Percentiles rank a stretch among this genome's conserved stretches.
Evolutionary conservation across 2,797 vertebrate genomes (phyloP).

Genomic region (Anguilla obscura): DNA sequence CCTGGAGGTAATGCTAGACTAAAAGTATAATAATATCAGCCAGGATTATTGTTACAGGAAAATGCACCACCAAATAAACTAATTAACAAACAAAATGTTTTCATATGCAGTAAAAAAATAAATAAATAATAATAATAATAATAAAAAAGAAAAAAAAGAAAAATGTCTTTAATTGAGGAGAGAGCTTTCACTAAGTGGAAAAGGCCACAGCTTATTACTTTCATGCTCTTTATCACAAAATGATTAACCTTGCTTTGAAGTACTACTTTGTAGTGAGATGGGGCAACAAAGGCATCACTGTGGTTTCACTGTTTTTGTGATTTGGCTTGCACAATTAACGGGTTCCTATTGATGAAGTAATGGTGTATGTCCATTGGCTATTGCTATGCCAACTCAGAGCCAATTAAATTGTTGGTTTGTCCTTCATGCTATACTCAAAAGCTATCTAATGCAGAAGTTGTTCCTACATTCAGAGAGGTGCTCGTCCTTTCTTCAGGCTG

Average conservation of each 20-base stretch:
- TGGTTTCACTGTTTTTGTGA: background rate
- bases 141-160: background rate
- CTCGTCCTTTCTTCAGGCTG: background rate
- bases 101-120: background rate
- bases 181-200: background rate
- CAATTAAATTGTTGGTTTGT: background rate
- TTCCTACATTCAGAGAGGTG: no score
- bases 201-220: background rate
- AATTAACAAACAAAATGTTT: slow-evolving; percentile 12
- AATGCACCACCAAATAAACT: slow-evolving; percentile 21
- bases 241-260: background rate
- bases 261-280: background rate
- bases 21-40: background rate
- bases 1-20: background rate
- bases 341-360: background rate
- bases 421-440: background rate
- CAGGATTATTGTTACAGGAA: background rate
- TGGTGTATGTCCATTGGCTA: background rate
- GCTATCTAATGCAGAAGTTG: background rate
- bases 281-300: background rate
- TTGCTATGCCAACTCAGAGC: background rate
- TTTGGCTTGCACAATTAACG: background rate
- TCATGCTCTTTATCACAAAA: background rate
- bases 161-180: background rate
- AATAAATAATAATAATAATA: no score